Conservation (phyloP, 2,797 vertebrate genomes). For the Sebastes wilsoni region DNA sequence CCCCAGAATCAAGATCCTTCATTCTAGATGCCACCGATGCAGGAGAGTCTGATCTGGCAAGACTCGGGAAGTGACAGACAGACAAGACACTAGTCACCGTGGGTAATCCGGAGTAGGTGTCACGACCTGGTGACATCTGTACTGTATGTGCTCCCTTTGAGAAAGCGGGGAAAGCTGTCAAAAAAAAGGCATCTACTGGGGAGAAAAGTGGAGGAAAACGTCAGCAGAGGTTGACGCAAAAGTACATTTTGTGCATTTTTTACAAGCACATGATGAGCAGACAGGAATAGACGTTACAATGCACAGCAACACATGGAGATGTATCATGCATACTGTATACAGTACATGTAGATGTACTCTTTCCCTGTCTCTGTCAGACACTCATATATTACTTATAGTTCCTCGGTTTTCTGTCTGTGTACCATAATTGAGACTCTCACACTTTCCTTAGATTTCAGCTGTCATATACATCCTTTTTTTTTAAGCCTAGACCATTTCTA, state of each 20-base stretch:
- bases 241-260: constrained; percentile 1
- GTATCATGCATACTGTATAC: not conserved
- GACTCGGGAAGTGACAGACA: constrained; percentile 49
- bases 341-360: not conserved
- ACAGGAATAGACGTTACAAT: not conserved
- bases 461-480: constrained; percentile 9
- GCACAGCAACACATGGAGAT: not conserved
- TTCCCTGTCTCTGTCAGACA: not conserved
- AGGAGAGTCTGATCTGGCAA: constrained; percentile 38
- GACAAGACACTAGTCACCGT: constrained; percentile 25
- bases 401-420: not conserved
- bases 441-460: not conserved
- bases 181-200: not conserved
- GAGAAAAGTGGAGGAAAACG: not conserved
- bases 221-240: not conserved
- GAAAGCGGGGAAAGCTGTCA: not conserved
- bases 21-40: constrained; percentile 39
- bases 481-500: constrained; percentile 5
- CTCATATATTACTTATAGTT: not conserved
- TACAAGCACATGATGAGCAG: not conserved
- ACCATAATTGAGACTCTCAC: not conserved
- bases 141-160: not conserved
- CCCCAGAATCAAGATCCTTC: constrained; percentile 51
- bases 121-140: constrained; percentile 33
- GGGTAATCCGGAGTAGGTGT: constrained; percentile 41